A percentile compares a stretch with the other conserved stretches of the same genome.
phyloP scores from a whole-genome alignment of 2,888 invertebrate species.

The Ormyrus pomaceus region DNA sequence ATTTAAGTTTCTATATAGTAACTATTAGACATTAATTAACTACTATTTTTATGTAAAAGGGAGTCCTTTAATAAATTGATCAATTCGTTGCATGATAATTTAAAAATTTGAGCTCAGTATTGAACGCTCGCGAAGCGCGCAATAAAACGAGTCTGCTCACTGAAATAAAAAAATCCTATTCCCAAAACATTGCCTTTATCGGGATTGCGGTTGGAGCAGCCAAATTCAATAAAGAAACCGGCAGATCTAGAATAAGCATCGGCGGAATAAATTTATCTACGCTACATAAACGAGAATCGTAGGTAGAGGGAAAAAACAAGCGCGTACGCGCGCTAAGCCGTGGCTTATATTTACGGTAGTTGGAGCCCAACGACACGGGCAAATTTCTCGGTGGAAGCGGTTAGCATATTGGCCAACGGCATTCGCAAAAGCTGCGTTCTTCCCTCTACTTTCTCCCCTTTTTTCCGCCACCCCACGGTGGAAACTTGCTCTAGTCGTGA shows the following conservation, averaged over 20 bases:
- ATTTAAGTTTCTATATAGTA: no score
- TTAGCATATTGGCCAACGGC: conserved; percentile 59
- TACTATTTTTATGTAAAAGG: no score
- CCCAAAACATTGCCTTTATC: neutral
- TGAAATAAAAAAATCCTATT: no score
- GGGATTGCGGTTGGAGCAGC: neutral
- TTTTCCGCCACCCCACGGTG: no score
- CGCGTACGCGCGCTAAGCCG: neutral
- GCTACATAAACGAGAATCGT: neutral
- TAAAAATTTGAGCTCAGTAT: no score
- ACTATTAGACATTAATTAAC: no score
- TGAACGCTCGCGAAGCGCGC: no score
- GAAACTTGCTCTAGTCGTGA: no score
- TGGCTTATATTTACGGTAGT: conserved; percentile 50
- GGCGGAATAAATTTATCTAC: conserved; percentile 25
- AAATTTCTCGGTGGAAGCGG: conserved; percentile 58
- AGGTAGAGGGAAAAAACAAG: neutral
- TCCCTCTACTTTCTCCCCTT: no score
- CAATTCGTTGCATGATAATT: no score
- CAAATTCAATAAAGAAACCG: conserved; percentile 42
- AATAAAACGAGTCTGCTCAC: no score
- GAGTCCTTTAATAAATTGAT: no score
- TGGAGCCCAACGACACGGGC: conserved; percentile 55
- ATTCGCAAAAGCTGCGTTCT: neutral
- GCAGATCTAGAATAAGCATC: conserved; percentile 27